Conservation (phyloP, 2,113 vertebrate species). For the Podarcis cretensis region DNA sequence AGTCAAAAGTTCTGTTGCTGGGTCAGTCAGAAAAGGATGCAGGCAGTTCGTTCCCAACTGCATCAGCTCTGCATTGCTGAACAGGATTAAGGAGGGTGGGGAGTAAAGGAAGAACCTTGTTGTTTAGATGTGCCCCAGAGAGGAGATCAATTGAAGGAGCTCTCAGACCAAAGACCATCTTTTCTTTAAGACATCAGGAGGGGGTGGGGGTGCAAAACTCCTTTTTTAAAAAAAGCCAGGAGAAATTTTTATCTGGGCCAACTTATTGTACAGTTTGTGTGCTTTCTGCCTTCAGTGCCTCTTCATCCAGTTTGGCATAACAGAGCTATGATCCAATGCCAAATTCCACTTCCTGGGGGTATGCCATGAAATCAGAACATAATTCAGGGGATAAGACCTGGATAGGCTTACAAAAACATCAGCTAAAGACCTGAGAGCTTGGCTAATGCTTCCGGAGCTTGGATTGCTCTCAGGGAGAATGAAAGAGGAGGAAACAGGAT, state of each 20-base stretch:
- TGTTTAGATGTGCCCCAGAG: neutral
- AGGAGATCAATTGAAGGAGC: neutral
- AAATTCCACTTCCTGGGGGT: neutral
- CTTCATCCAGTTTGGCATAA: neutral
- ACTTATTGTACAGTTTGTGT: neutral
- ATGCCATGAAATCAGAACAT: neutral
- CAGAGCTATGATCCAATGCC: neutral
- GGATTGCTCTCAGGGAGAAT: neutral
- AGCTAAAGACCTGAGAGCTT: neutral
- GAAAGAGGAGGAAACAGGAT: too few species aligned
- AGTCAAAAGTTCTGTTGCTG: neutral
- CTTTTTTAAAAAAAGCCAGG: neutral
- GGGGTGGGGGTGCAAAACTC: too few species aligned
- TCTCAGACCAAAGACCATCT: neutral
- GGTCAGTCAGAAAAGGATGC: neutral
- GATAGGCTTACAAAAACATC: neutral
- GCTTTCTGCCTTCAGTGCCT: neutral
- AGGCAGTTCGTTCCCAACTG: neutral
- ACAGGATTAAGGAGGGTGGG: neutral
- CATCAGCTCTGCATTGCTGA: neutral
- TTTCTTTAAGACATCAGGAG: neutral
- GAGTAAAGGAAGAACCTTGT: neutral
- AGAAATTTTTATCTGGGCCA: neutral
- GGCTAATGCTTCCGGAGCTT: neutral
- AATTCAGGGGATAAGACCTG: neutral